Evolutionary conservation across 2,888 invertebrate genomes (phyloP), one percentile per base, ranked within the genome.

Genomic region (Hypomecis atomaria): DNA sequence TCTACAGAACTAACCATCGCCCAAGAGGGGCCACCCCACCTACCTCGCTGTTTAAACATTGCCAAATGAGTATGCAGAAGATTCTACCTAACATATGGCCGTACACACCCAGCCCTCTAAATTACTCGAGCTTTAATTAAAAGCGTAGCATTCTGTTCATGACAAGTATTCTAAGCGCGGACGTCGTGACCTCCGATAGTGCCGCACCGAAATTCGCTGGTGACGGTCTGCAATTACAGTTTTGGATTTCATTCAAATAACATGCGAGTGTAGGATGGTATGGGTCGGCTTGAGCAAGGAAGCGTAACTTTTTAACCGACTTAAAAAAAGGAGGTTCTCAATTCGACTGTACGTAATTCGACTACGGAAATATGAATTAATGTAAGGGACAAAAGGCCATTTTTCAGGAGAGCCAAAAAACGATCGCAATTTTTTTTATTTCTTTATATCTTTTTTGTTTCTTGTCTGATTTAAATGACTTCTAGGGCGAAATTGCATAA

Each of bases 21-120:
- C 83, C 82, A 74, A 58, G 60, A 60, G 78, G 81, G 70, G 76
- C 78, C 76, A 78, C 79, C 81, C 66, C 72, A 59, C 59, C 68
- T 71, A 71, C 82, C 78, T 78, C 78, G 71, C 84, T 87, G 89
- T 90, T 92, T 90, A 90, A 92, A 91, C 90, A 90, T 89, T 88
- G 87, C 92, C 85, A 90, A 92, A 90, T 88, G 91, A 90, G 91
- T 90, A 90, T 91, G 91, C 92, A 89, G 87, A 88, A 88, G 87
- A 88, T 86, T 88, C 83, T 85, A 79, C 84, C 84, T 86, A 84
- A 87, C 87, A 87, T 71, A 75, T 85, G 86, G 85, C 83, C 87
- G 84, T 85, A 82, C 83, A 81, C 76, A 72, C 78, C 81, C 85
- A 83, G 83, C 87, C 85, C 85, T 86, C 85, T 90, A 90, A 92